Evolutionary conservation across 2,113 vertebrate genomes (phyloP).

Genomic region (Laterallus jamaicensis): DNA sequence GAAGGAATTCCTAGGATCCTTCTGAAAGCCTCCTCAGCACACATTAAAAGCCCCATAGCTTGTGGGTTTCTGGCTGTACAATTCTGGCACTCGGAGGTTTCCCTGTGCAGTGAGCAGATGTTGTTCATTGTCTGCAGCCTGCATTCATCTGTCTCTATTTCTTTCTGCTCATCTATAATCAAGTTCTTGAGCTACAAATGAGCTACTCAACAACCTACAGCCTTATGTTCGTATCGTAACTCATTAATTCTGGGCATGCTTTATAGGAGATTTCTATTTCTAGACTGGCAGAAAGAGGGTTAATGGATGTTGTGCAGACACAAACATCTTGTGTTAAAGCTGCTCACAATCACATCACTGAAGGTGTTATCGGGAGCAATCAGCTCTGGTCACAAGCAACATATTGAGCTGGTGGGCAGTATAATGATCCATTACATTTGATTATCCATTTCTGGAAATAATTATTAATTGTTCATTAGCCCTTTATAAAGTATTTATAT

Average conservation of each 20-base stretch:
- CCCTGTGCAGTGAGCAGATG: constrained; percentile 20
- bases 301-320: not conserved
- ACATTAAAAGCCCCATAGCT: not conserved
- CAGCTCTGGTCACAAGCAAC: not conserved
- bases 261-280: not conserved
- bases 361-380: not conserved
- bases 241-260: not conserved
- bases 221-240: not conserved
- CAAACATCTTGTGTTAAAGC: not conserved
- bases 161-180: constrained; percentile 48
- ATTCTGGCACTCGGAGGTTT: not conserved
- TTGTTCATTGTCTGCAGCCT: not conserved
- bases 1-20: not conserved
- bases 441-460: constrained; percentile 13
- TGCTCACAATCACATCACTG: not conserved
- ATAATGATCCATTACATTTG: not conserved
- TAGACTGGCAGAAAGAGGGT: not conserved
- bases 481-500: constrained; percentile 16
- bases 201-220: not conserved
- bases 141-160: constrained; percentile 31
- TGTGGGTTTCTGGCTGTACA: not conserved
- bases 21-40: not conserved
- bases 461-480: constrained; percentile 24
- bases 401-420: not conserved
- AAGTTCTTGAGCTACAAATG: constrained; percentile 48